Percentiles rank a stretch among this genome's conserved stretches.
phyloP scores from a whole-genome alignment of 2,797 vertebrate species.

The Hippopotamyrus pictus region DNA sequence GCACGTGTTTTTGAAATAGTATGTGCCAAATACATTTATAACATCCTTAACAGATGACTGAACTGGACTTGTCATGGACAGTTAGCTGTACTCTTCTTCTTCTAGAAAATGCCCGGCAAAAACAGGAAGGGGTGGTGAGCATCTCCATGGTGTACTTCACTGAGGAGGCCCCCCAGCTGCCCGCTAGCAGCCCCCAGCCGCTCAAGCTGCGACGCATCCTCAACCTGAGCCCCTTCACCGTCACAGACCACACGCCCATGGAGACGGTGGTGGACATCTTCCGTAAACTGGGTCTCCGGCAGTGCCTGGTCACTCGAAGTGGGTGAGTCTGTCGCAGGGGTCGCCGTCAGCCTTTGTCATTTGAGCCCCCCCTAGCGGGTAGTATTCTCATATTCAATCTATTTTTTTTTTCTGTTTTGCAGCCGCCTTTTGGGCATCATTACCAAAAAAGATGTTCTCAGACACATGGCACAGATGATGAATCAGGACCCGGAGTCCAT shows the following conservation, averaged over 20 bases:
- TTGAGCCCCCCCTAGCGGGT: no score
- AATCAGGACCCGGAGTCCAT: slow-evolving; percentile 80
- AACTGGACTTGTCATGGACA: not conserved
- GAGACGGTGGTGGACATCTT: slow-evolving; percentile 46
- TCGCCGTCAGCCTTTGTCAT: no score
- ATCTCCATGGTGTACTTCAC: slow-evolving; percentile 69
- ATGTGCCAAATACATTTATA: not conserved
- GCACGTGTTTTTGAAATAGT: not conserved
- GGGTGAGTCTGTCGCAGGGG: slow-evolving; percentile 54
- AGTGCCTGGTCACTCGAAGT: slow-evolving; percentile 79
- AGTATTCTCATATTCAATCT: not conserved
- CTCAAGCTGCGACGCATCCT: slow-evolving; percentile 75
- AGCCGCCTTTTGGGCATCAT: slow-evolving; percentile 78
- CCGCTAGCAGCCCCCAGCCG: slow-evolving; percentile 55
- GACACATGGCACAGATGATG: slow-evolving; percentile 79
- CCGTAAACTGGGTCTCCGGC: slow-evolving; percentile 74
- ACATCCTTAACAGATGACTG: not conserved
- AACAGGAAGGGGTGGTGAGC: slow-evolving; percentile 69
- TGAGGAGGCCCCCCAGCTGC: slow-evolving; percentile 64
- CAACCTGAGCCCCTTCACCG: slow-evolving; percentile 79
- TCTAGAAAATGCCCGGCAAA: not conserved
- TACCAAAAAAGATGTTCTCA: slow-evolving; percentile 78
- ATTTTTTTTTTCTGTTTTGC: slow-evolving; percentile 25
- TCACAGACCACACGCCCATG: slow-evolving; percentile 79
- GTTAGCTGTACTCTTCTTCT: not conserved